Base-by-base conservation (phyloP, 2,113 vertebrate genomes). In the Orthonyx spaldingii region DNA sequence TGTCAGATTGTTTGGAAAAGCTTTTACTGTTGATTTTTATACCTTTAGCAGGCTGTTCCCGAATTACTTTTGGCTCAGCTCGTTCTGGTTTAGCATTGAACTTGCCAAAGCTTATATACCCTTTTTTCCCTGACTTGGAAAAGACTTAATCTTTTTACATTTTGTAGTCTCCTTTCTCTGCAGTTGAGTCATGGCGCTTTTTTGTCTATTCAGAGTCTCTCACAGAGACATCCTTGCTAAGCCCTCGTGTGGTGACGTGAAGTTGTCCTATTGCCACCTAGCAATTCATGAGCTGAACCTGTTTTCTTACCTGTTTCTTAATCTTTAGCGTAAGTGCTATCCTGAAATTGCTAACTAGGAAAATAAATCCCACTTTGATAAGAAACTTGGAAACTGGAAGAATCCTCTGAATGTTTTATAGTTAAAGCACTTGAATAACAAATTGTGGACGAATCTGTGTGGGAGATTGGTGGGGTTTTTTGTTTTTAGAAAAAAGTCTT, bases 31-130 rank as follows among this genome's bases (percentile, higher is more conserved):
- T 79, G 68, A 50, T 87, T 89, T 95, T 91, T 46, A 35, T 78
- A 66, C 78, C 42, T 94, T 84, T 70, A 84, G 65, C 88, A 78
- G 88, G 35, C 96, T 78, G 65, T 56, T 95, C 49, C 41, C 7
- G 28, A 56, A 65, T 93, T 93, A 72, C 89, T 90, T 96, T 88
- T 93, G 83, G 66, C 75, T 75, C 77, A 49, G 21, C 61, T 88
- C 3, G 1, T 5, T 64, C 47, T 9, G 27, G 37, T 56, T 87
- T 85, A 92, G 35, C 79, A 16, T 1, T 69, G 68, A 83, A 68
- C 47, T 79, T 92, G 91, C 70, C 57, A 83, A 71, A 56, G 49
- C n/a, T 85, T 55, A 52, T 71, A 61, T 79, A 88, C 47, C 39
- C 64, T 68, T 83, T 80, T 65, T 88, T 56, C 65, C 44, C 39